Evolutionary conservation across 2,888 invertebrate genomes (phyloP), one percentile per base, ranked within the genome.

Genomic region (Ectropis crepuscularia): DNA sequence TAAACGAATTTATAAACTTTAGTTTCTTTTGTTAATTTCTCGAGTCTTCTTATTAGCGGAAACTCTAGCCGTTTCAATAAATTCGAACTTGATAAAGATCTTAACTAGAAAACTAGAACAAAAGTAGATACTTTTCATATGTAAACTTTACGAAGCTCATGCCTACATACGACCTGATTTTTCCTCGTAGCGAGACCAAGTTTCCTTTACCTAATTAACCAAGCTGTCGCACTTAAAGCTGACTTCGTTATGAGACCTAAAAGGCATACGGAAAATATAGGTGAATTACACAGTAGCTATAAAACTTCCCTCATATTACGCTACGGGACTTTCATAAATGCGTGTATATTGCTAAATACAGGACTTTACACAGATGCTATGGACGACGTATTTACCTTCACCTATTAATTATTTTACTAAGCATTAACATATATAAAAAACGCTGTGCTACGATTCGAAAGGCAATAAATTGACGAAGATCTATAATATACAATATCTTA

Each of bases 321-420:
- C 62, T 63, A 54, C 57, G 67, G 69, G 76, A 74, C 69, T 82
- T 85, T 85, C 82, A 84, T 84, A 85, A 80, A 80, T 76, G 73
- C 16, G 73, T 77, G 42, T 41, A 53, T 77, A 51, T 57, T 2
- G 16, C 2, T 28, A 28, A 2, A 28, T 28, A 28, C 16, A 28
- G 16, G 16, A 28, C 4, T 28, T 28, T 28, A 28, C 16, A 28
- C 2, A 28, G 4, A 28, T 4, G 16, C 16, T 28, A 28, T 28
- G 16, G 4, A 28, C 16, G 16, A 28, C 16, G 4, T 28, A 28
- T 28, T 28, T 28, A 28, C 2, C 16, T 28, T 28, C 4, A 28
- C 16, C 16, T 28, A 28, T 28, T 4, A 4, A 28, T 28, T 4
- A 4, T 28, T 28, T 28, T 28, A 28, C 4, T 28, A 2, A 28